Conservation (phyloP, 2,888 invertebrate genomes). For the Melanostoma mellinum region DNA sequence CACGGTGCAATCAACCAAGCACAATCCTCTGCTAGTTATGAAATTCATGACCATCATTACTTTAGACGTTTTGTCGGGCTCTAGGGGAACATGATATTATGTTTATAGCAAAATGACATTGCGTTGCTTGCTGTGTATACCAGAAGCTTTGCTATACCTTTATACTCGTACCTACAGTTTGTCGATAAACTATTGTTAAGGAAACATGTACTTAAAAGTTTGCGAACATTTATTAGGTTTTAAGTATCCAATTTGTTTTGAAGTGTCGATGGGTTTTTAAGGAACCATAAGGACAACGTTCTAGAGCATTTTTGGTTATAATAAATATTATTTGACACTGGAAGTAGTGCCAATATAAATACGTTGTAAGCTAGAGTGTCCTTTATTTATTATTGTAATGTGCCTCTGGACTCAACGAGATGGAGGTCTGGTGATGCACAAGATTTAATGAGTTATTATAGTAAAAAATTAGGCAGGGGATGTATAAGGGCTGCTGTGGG, state of each 20-base stretch:
- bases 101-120: slow-evolving; percentile 8
- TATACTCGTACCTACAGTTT: slow-evolving; percentile 4
- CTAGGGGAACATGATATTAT: slow-evolving; percentile 2
- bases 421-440: too few relatives aligned
- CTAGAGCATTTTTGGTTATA: too few relatives aligned
- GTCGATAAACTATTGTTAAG: slow-evolving; percentile 27
- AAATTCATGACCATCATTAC: slow-evolving; percentile 54
- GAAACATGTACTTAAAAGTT: slow-evolving; percentile 34
- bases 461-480: too few relatives aligned
- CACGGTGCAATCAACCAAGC: slow-evolving; percentile 27
- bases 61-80: slow-evolving; percentile 36
- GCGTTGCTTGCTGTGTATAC: not conserved
- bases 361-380: too few relatives aligned
- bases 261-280: slow-evolving; percentile 34
- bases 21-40: slow-evolving; percentile 29
- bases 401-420: too few relatives aligned
- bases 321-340: too few relatives aligned
- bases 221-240: slow-evolving; percentile 55
- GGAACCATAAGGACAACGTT: too few relatives aligned
- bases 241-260: slow-evolving; percentile 48
- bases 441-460: too few relatives aligned
- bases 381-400: too few relatives aligned
- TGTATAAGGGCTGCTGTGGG: too few relatives aligned
- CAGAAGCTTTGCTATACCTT: too few relatives aligned
- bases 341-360: too few relatives aligned